Evolutionary conservation across 2,113 vertebrate species (phyloP).

Genomic region (Narcine bancroftii): DNA sequence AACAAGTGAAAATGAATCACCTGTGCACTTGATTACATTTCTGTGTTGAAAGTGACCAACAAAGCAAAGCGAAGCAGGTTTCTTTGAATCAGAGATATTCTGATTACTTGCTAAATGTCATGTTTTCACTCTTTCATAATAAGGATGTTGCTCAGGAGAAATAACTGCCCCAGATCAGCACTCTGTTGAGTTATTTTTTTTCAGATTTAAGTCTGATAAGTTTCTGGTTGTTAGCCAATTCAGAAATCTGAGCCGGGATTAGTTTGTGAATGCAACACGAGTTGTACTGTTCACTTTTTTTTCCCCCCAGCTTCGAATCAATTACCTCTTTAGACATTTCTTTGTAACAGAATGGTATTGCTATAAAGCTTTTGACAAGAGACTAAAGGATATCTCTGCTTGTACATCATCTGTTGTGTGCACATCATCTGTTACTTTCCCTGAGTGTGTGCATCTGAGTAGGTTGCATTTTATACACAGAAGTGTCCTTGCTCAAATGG

Average conservation of each 20-base stretch:
- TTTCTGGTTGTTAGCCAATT: constrained; percentile 7
- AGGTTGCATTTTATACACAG: constrained; percentile 1
- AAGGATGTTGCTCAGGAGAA: not conserved
- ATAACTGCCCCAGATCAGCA: not conserved
- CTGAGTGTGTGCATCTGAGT: not conserved
- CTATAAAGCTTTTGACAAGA: not conserved
- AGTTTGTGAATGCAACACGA: constrained; percentile 12
- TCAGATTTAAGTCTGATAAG: not conserved
- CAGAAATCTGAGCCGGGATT: not conserved
- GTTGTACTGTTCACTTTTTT: not conserved
- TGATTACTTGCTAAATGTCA: not conserved
- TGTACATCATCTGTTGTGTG: not conserved
- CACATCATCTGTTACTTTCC: too few relatives aligned
- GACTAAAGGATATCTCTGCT: not conserved
- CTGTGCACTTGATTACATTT: not conserved
- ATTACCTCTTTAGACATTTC: not conserved
- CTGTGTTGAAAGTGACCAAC: not conserved
- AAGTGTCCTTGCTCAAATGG: not conserved
- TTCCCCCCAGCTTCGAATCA: not conserved
- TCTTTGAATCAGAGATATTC: not conserved
- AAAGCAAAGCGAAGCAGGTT: not conserved
- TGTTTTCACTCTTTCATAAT: not conserved
- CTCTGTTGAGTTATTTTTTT: not conserved
- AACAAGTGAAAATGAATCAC: not conserved
- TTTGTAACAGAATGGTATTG: not conserved